A percentile compares a stretch with the other conserved stretches of the same genome.
Conservation (phyloP, 2,888 invertebrate species). For the Ganaspis brasiliensis region DNA sequence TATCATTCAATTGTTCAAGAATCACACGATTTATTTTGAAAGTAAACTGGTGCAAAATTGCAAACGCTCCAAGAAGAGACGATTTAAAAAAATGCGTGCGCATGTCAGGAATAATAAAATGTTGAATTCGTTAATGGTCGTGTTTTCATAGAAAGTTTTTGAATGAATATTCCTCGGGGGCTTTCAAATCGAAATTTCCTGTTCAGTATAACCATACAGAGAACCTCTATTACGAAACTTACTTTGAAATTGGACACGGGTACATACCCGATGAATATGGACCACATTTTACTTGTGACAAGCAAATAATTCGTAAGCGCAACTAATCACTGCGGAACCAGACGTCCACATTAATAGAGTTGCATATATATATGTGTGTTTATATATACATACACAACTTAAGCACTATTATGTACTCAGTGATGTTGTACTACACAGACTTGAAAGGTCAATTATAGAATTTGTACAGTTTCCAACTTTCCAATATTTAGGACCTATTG, state of each 20-base stretch:
- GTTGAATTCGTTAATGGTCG: constrained; percentile 25
- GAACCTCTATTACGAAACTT: constrained; percentile 39
- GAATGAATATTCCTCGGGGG: constrained; percentile 26
- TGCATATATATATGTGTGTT: neutral
- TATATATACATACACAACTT: neutral
- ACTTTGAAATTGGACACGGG: constrained; percentile 41
- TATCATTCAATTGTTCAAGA: constrained; percentile 8
- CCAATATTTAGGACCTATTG: neutral
- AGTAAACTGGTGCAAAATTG: neutral
- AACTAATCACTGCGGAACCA: constrained; percentile 32
- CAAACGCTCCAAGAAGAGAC: neutral
- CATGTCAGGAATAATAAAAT: constrained; percentile 18
- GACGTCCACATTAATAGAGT: constrained; percentile 29
- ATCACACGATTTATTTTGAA: too few species aligned
- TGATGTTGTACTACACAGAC: neutral
- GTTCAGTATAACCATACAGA: constrained; percentile 28
- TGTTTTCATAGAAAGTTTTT: constrained; percentile 9
- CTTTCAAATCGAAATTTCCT: constrained; percentile 35
- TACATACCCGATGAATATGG: constrained; percentile 35
- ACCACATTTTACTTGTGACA: constrained; percentile 42
- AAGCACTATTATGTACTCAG: constrained; percentile 14
- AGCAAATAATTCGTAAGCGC: constrained; percentile 40
- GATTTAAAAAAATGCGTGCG: neutral
- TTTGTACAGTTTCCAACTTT: neutral
- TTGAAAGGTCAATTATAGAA: neutral